Evolutionary conservation across 1,140 invertebrate species (phyloP).

Genomic region (Drosophila eugracilis): DNA sequence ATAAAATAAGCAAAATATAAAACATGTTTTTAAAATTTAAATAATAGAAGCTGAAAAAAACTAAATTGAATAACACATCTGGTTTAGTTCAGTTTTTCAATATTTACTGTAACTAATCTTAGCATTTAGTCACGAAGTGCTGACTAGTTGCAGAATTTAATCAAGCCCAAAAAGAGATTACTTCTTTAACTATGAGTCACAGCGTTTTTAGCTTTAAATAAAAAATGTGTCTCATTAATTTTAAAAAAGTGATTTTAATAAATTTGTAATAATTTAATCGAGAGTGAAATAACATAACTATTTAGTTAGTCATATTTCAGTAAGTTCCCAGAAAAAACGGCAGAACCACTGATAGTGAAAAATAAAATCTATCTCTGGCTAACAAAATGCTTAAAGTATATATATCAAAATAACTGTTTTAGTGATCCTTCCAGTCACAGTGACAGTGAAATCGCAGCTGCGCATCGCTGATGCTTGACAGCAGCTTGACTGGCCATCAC

Average conservation of each 20-base stretch:
- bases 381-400: no score
- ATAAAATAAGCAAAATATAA: no score
- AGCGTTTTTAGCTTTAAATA: background rate
- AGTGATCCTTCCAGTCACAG: background rate
- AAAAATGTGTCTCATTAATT: background rate
- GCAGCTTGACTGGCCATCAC: slow-evolving; percentile 32
- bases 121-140: slow-evolving; percentile 3
- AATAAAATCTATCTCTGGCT: no score
- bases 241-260: background rate
- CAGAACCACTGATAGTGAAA: no score
- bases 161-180: background rate
- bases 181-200: background rate
- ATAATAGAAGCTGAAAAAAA: no score
- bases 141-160: background rate
- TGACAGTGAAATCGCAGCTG: slow-evolving; percentile 21
- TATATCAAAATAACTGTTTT: no score
- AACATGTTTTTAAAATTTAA: no score
- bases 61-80: no score
- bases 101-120: background rate
- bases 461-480: slow-evolving; percentile 34
- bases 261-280: background rate
- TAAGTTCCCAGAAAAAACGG: no score
- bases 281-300: background rate
- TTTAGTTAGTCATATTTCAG: background rate
- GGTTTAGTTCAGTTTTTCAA: background rate